Evolutionary conservation across 2,113 vertebrate genomes (phyloP).

Genomic region (Cyrtonyx montezumae): DNA sequence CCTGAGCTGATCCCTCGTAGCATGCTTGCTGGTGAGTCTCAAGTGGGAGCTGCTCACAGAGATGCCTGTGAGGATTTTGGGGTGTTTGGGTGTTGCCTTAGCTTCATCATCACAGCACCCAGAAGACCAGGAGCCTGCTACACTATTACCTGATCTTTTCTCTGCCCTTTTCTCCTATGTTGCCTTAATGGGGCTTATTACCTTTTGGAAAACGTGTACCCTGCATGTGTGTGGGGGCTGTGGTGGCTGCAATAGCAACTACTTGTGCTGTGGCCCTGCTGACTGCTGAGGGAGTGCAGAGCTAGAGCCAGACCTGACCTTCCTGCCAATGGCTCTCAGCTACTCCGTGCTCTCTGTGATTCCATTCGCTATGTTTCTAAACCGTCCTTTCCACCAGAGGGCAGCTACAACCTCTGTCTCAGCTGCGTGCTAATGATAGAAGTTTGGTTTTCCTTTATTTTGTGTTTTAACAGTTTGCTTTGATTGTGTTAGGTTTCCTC

Average conservation of each 20-base stretch:
- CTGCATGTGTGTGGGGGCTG: not conserved
- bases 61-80: fast-evolving
- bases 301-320: not conserved
- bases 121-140: not conserved
- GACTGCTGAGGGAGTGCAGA: not conserved
- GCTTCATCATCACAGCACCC: fast-evolving
- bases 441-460: not conserved
- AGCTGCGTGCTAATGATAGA: fast-evolving
- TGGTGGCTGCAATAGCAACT: not conserved
- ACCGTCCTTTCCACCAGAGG: slow-evolving; percentile 33
- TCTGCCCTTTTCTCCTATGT: not conserved
- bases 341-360: fast-evolving
- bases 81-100: not conserved
- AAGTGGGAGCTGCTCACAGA: fast-evolving
- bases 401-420: slow-evolving; percentile 20
- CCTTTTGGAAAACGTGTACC: not conserved
- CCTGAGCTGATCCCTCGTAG: slow-evolving; percentile 76
- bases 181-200: not conserved
- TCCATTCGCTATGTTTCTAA: not conserved
- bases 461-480: not conserved
- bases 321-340: not conserved
- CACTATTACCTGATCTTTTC: not conserved
- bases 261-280: not conserved
- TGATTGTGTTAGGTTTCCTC: not conserved
- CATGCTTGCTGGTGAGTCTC: slow-evolving; percentile 79